Evolutionary conservation across 2,888 invertebrate genomes (phyloP).

Genomic region (Lasius fuliginosus): DNA sequence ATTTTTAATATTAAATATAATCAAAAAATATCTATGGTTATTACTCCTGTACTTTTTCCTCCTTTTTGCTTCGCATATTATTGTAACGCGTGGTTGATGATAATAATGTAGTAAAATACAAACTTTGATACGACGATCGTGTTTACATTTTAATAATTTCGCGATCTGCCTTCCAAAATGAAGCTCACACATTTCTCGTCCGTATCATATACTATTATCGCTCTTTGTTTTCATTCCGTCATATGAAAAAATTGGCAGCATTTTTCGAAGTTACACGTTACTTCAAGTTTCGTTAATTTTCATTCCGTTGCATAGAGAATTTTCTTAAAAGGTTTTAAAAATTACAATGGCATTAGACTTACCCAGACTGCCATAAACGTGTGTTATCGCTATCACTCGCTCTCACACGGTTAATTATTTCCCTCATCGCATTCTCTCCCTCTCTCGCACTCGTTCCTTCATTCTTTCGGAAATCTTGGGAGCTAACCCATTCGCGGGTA

Average conservation of each 20-base stretch:
- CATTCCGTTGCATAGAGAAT: constrained; percentile 56
- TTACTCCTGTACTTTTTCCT: constrained; percentile 73
- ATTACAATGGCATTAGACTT: constrained; percentile 70
- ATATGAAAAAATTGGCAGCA: constrained; percentile 76
- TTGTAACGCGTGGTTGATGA: constrained; percentile 63
- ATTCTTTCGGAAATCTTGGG: constrained; percentile 70
- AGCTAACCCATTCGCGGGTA: constrained; percentile 59
- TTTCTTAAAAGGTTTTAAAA: constrained; percentile 70
- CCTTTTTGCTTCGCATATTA: constrained; percentile 62
- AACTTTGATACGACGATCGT: constrained; percentile 57
- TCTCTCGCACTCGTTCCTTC: constrained; percentile 58
- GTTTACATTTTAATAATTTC: constrained; percentile 49
- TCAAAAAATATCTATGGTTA: constrained; percentile 84
- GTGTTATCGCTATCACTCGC: constrained; percentile 64
- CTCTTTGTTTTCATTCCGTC: constrained; percentile 69
- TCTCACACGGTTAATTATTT: constrained; percentile 55
- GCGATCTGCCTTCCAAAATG: constrained; percentile 59
- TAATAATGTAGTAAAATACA: constrained; percentile 64
- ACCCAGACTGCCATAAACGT: constrained; percentile 70
- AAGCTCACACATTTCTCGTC: constrained; percentile 59
- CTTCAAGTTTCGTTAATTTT: constrained; percentile 56
- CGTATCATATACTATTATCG: constrained; percentile 52
- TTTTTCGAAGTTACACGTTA: constrained; percentile 63
- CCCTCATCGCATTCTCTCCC: constrained; percentile 54
- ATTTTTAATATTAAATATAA: constrained; percentile 84